Percentiles rank a stretch among this genome's conserved stretches.
phyloP scores from a whole-genome alignment of 1,140 invertebrate species.

The Venturia canescens region DNA sequence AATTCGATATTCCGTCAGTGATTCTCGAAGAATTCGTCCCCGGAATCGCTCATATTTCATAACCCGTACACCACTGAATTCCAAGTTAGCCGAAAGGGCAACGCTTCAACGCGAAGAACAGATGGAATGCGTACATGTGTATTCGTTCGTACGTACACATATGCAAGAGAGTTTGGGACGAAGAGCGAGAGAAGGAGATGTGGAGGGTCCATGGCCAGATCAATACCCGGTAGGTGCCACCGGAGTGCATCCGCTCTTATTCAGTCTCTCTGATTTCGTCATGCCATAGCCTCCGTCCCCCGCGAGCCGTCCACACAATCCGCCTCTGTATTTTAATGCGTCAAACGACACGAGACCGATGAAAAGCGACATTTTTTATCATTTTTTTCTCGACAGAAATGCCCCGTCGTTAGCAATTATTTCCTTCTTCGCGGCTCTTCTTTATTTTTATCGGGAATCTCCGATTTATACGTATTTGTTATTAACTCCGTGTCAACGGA shows the following conservation, averaged over 20 bases:
- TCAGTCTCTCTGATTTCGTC: background rate
- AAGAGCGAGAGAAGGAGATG: background rate
- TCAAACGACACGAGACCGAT: background rate
- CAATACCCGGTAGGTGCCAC: conserved; percentile 7
- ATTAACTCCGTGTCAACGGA: too few species aligned
- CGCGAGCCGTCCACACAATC: background rate
- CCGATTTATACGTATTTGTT: too few species aligned
- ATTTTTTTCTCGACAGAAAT: too few species aligned
- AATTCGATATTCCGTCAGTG: background rate
- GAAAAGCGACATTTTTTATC: too few species aligned
- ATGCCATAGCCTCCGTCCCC: background rate
- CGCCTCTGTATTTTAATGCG: background rate
- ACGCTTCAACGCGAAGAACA: background rate
- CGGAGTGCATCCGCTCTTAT: background rate
- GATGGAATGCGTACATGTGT: background rate
- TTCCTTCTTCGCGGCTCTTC: too few species aligned
- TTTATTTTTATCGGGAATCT: too few species aligned
- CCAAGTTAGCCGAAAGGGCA: background rate
- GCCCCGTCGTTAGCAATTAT: too few species aligned
- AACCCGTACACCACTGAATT: too few species aligned
- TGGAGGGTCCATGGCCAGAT: conserved; percentile 23
- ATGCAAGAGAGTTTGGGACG: background rate
- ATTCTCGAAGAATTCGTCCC: background rate
- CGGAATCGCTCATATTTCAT: too few species aligned
- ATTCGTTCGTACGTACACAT: too few species aligned